Conservation (phyloP, 1,140 invertebrate species). For the Mamestra configurata region DNA sequence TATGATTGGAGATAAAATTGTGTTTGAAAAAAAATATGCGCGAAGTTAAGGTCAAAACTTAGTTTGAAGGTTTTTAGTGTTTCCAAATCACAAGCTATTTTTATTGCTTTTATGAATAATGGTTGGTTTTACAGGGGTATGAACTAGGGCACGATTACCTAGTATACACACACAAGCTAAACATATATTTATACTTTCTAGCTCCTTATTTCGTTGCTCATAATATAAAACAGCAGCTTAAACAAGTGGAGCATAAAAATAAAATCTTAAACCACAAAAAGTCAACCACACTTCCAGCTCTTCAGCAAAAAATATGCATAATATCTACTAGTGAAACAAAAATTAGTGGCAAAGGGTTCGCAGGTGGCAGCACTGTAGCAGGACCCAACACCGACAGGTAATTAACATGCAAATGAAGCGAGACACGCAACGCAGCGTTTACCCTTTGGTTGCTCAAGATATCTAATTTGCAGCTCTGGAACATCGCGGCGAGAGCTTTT, state of each 20-base stretch:
- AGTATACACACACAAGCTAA: too few relatives aligned
- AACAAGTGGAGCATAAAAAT: neutral
- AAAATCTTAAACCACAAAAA: neutral
- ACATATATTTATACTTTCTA: too few relatives aligned
- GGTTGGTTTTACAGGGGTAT: too few relatives aligned
- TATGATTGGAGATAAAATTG: neutral
- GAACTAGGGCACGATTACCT: too few relatives aligned
- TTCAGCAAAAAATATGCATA: constrained; percentile 62
- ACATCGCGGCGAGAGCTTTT: neutral
- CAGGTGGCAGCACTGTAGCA: constrained; percentile 56
- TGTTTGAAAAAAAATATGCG: neutral
- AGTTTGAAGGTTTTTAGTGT: too few relatives aligned
- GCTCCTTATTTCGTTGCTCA: too few relatives aligned
- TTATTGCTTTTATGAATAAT: too few relatives aligned
- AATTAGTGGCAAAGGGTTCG: constrained; percentile 53
- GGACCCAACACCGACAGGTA: constrained; percentile 65
- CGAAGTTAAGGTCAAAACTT: neutral
- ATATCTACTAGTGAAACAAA: constrained; percentile 58
- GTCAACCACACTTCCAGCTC: neutral
- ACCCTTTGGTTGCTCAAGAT: constrained; percentile 39
- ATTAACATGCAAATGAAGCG: constrained; percentile 75
- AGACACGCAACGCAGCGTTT: constrained; percentile 50
- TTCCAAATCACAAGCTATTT: too few relatives aligned
- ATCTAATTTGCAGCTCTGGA: constrained; percentile 37
- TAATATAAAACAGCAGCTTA: too few relatives aligned